These are phyloP conservation scores for Melanostoma scalare DNA, from an alignment of 2,888 invertebrate genomes.

Conservation along the genomic window DNA sequence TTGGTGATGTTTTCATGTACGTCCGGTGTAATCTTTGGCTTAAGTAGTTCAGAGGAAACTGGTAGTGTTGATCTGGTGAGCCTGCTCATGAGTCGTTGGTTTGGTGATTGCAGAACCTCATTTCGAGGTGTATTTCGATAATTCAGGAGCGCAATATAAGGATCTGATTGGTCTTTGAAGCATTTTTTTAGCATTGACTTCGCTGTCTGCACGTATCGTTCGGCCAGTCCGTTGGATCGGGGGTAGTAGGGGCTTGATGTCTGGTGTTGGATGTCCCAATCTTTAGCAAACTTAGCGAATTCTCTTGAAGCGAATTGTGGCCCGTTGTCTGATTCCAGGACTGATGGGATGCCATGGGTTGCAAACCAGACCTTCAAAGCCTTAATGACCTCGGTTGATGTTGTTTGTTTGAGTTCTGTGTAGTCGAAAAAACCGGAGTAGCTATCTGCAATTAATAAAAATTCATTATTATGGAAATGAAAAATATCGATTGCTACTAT, in stretches of 20 bases:
- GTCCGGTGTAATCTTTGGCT: background rate
- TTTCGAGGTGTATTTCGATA: slow-evolving; percentile 62
- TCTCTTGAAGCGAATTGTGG: slow-evolving; percentile 45
- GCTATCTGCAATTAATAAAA: slow-evolving; percentile 55
- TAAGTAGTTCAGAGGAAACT: slow-evolving; percentile 26
- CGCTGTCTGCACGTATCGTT: too few relatives aligned
- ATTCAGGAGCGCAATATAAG: slow-evolving; percentile 52
- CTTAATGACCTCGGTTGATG: slow-evolving; percentile 55
- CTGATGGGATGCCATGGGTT: slow-evolving; percentile 58
- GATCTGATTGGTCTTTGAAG: slow-evolving; percentile 56
- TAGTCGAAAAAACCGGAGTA: slow-evolving; percentile 54
- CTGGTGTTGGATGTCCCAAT: background rate
- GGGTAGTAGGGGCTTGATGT: slow-evolving; percentile 58
- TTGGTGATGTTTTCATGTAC: too few relatives aligned
- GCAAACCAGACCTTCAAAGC: slow-evolving; percentile 60
- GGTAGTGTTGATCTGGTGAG: slow-evolving; percentile 56
- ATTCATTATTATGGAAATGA: slow-evolving; percentile 55
- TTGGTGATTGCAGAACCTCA: slow-evolving; percentile 52
- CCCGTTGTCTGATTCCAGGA: slow-evolving; percentile 53
- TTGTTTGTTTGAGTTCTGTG: slow-evolving; percentile 54
- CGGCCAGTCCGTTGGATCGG: slow-evolving; percentile 21
- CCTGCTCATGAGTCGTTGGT: slow-evolving; percentile 35
- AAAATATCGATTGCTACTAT: slow-evolving; percentile 58
- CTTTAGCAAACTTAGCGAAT: slow-evolving; percentile 52
- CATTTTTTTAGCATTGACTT: background rate